Conservation (phyloP, 53 echinoderm and acorn worm species). For the Temnopleurus reevesii region DNA sequence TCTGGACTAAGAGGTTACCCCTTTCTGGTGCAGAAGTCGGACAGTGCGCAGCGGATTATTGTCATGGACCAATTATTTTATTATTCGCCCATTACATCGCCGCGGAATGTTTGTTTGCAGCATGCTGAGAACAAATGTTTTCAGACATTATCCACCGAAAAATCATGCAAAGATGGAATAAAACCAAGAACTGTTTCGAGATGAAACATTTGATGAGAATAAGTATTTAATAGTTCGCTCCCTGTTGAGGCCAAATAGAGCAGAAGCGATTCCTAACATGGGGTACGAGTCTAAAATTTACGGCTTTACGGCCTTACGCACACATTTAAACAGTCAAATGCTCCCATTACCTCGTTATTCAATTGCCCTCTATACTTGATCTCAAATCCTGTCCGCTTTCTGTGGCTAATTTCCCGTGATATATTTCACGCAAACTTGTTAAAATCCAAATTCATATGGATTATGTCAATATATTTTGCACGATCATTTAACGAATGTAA, state of each 20-base stretch:
- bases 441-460: background rate
- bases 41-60: too few relatives aligned
- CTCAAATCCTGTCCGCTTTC: background rate
- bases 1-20: too few relatives aligned
- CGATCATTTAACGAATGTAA: background rate
- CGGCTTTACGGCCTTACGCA: background rate
- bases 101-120: background rate
- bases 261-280: conserved; percentile 10
- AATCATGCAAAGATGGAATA: background rate
- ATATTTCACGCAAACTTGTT: background rate
- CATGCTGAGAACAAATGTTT: background rate
- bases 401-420: background rate
- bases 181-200: background rate
- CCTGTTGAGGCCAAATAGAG: conserved; percentile 11
- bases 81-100: too few relatives aligned
- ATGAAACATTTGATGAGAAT: background rate
- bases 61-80: too few relatives aligned
- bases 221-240: background rate
- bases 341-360: background rate
- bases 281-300: background rate
- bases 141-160: background rate
- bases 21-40: too few relatives aligned
- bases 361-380: background rate
- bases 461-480: background rate
- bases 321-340: conserved; percentile 1